Evolutionary conservation across 1,140 invertebrate genomes (phyloP), one percentile per base, ranked within the genome.

Genomic region (Caerostris darwini): DNA sequence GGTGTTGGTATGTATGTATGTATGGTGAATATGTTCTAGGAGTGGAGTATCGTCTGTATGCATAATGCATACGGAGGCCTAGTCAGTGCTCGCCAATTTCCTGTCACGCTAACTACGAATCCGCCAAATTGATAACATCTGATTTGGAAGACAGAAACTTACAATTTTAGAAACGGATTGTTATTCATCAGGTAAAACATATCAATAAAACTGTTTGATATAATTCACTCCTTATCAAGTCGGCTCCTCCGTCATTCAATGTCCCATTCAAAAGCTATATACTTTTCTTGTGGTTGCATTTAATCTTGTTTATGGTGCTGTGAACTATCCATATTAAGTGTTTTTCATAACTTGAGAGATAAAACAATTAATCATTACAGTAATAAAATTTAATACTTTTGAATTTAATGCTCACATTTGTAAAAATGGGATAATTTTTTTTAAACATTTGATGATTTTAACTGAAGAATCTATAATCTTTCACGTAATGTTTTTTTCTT

Each of bases 91-190:
- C 56, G 12, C 12, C 58, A 61, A n/a, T n/a, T n/a, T 90, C 67
- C 67, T 57, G 88, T 90, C 88, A 90, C 88, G 88, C 88, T 54
- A 90, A 71, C 4, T 71, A 34, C 19, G 59, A 90, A 90, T 90
- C 88, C 61, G 34, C 64, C 53, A 56, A 90, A 90, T 90, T 90
- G 88, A 90, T 90, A 90, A 90, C 88, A 71, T 71, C 54, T 58
- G 54, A 57, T 85, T 85, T 59, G 8, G 82, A 19, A 85, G 17
- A 34, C 19, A 34, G 34, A 53, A 77, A 77, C 50, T 77, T 77
- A 77, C 69, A 53, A 77, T 77, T 77, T 77, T 10, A 34, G 10
- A 50, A 77, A 77, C 69, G 69, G 69, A 77, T 77, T 77, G 69
- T 77, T 77, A 77, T 77, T 77, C 69, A 77, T 53, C 69, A 50